phyloP scores from a whole-genome alignment of 2,113 vertebrate species.

The Pontoporia blainvillei region DNA sequence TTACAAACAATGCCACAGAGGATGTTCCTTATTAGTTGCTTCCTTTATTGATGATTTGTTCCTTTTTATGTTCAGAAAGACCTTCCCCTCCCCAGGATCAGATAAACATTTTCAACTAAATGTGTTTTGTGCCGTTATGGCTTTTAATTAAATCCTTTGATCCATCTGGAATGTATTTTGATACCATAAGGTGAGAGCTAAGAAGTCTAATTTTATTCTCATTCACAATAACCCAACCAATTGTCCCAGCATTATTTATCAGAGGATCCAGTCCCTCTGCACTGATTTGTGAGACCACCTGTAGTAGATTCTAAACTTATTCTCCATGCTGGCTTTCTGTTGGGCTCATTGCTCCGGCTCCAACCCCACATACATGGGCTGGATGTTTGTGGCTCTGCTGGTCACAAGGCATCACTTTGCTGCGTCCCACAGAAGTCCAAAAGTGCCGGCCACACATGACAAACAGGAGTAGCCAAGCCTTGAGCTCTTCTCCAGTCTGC shows the following conservation, averaged over 20 bases:
- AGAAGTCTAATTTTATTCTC: neutral
- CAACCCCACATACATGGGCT: neutral
- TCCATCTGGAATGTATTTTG: neutral
- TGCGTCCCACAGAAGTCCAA: neutral
- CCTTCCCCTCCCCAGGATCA: neutral
- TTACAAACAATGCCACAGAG: neutral
- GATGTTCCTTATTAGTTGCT: neutral
- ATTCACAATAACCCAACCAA: neutral
- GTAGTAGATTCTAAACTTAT: neutral
- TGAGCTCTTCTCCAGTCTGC: neutral
- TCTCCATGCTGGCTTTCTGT: neutral
- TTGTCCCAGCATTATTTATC: neutral
- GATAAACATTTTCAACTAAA: neutral
- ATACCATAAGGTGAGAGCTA: neutral
- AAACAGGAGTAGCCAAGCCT: neutral
- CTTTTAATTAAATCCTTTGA: neutral
- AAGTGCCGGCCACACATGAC: fast-evolving
- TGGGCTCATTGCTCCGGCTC: neutral
- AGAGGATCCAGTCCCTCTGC: neutral
- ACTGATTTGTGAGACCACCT: neutral
- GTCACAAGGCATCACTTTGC: neutral
- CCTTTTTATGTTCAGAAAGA: neutral
- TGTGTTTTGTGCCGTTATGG: neutral
- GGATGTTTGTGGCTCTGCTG: neutral
- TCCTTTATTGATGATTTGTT: neutral